Evolutionary conservation across 1,140 invertebrate genomes (phyloP), one percentile per base, ranked within the genome.

Genomic region (Acromyrmex echinatior): DNA sequence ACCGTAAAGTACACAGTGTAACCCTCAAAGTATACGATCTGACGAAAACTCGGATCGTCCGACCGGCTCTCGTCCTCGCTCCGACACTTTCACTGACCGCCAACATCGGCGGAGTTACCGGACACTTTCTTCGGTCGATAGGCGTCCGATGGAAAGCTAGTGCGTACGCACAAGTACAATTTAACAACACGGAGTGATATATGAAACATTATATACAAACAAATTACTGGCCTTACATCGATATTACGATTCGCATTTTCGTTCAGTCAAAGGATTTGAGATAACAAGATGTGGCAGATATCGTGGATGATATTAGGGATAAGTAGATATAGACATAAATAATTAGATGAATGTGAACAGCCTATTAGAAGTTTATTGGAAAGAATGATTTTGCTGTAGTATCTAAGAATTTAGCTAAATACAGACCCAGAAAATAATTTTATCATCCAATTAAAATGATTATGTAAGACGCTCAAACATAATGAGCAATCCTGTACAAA

Each of bases 61-160:
- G 73, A 78, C 51, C 60, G 84, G 62, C 90, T 91, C 78, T 92
- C 81, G 78, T 91, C 79, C 80, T 90, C 68, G 56, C 73, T 66
- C 74, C 68, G 85, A 91, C 91, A 94, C 94, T 95, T 95, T 95
- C 94, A 94, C 94, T 92, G 65, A 84, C 82, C 76, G 77, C 88
- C 88, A 87, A 89, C 85, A 85, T 82, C 92, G 81, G 88, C 90
- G 74, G 81, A 92, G 86, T 91, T 86, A 77, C 79, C 89, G 93
- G 92, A 95, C 92, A 95, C 95, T 95, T 95, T 95, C 95, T 95
- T 95, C 93, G 93, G 87, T 94, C 91, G 94, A 94, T 94, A 93
- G 93, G 90, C 92, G 91, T 89, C 88, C 92, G 91, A 93, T 95
- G 94, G 94, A 95, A 95, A 95, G 94, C 91, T 70, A 66, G 76